Base-by-base conservation (phyloP, 2,113 vertebrate species). In the Sterna hirundo region DNA sequence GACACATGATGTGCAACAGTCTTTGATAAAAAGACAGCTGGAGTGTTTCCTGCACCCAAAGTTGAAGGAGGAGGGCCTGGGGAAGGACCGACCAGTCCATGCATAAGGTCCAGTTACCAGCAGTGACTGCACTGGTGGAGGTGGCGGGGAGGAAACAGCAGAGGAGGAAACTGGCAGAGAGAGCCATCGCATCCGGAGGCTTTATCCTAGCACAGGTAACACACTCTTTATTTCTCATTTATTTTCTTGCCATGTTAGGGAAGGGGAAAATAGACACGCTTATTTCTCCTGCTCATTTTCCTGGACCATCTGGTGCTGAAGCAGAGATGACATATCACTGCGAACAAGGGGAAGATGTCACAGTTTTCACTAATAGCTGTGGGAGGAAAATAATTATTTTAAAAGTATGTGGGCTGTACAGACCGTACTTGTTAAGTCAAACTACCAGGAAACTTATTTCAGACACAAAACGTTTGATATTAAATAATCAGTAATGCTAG, bases 381-480 rank as follows among this genome's bases (percentile, higher is more conserved):
- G 93, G 97, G 96, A 96, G 96, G 91, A 93, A 97, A 96, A 97
- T 97, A 95, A 97, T 96, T 95, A 97, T 97, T 97, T 97, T 97
- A 96, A 97, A 97, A 95, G 96, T 94, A 84, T 85, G 95, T 97
- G 96, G 97, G 97, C 74, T 96, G 96, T 66, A 80, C 96, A 96
- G 93, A 93, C 96, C 83, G 70, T 91, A 96, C 96, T 96, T 97
- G 95, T 95, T 97, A 97, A 96, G 95, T 96, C 86, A 96, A 96
- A 96, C 93, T 96, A 95, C 70, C 86, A 82, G 94, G 74, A 93
- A 95, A 97, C 96, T 97, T 94, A 95, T 61, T 96, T 97, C 95
- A 97, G 93, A 95, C 93, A 95, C 75, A 85, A 95, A 97, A 85
- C 8, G 4, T 95, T 91, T 96, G 86, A 65, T 97, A 94, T 95